Conservation (phyloP, 2,888 invertebrate species). For the Autographa gamma region DNA sequence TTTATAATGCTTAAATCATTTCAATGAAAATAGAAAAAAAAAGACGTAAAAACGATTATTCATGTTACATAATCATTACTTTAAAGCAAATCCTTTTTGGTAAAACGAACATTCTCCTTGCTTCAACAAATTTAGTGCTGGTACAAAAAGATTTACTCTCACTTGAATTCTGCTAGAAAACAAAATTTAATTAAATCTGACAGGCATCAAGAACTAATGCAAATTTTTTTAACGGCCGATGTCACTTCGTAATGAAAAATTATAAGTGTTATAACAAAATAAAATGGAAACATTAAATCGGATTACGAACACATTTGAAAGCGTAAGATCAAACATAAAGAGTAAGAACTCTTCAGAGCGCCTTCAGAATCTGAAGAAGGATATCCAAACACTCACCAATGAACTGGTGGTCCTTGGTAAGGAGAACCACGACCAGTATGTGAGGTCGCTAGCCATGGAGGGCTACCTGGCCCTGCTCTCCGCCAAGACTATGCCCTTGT, state of each 20-base stretch:
- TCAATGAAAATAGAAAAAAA: background rate
- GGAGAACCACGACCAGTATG: constrained; percentile 75
- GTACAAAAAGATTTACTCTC: constrained; percentile 12
- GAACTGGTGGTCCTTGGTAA: constrained; percentile 78
- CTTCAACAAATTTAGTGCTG: constrained; percentile 17
- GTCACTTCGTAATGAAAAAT: constrained; percentile 30
- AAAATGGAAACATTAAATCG: constrained; percentile 77
- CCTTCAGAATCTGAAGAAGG: constrained; percentile 73
- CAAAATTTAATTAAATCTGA: constrained; percentile 44
- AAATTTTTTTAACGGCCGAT: constrained; percentile 35
- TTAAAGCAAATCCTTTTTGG: background rate
- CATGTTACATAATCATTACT: background rate
- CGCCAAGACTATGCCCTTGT: constrained; percentile 78
- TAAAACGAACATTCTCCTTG: background rate
- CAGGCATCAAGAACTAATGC: constrained; percentile 29
- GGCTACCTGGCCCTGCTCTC: constrained; percentile 80
- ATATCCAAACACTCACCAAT: constrained; percentile 73
- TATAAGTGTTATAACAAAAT: constrained; percentile 36
- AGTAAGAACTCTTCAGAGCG: constrained; percentile 74
- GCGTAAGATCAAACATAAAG: constrained; percentile 73
- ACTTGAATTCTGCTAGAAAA: constrained; percentile 20
- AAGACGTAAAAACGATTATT: background rate
- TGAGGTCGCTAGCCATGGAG: constrained; percentile 82
- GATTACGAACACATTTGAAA: constrained; percentile 76
- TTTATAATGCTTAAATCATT: too few species aligned